These are phyloP conservation scores for Pristiophorus japonicus DNA, from an alignment of 2,113 vertebrate genomes.

Conservation along the genomic window DNA sequence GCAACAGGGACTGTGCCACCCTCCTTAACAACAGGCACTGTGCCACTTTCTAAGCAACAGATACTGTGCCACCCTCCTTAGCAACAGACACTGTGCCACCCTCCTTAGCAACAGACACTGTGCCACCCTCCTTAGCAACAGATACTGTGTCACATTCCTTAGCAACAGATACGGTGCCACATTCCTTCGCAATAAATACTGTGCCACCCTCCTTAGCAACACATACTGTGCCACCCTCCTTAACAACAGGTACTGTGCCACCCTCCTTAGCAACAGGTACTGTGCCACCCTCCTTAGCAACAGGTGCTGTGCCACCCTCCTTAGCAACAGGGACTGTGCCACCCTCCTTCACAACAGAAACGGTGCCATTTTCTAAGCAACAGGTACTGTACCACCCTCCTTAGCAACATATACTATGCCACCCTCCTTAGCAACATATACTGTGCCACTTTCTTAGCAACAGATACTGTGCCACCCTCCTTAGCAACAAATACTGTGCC, in stretches of 20 bases:
- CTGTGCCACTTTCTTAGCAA: neutral
- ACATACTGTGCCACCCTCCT: neutral
- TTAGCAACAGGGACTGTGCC: conserved; percentile 74
- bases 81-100: neutral
- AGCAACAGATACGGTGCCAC: neutral
- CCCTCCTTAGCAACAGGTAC: neutral
- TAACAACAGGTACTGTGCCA: neutral
- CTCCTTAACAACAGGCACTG: too few relatives aligned
- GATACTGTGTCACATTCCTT: neutral
- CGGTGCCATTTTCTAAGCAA: too few relatives aligned
- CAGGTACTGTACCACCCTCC: neutral
- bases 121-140: neutral
- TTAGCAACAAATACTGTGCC: neutral
- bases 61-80: neutral
- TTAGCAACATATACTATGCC: neutral
- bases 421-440: neutral
- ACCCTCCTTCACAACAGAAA: too few relatives aligned
- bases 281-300: neutral
- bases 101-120: neutral
- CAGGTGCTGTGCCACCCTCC: neutral
- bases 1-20: conserved; percentile 71
- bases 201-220: neutral
- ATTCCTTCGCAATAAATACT: neutral
- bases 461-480: neutral
- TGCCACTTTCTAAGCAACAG: too few relatives aligned